Evolutionary conservation across 1,140 invertebrate species (phyloP), one percentile per base, ranked within the genome.

Genomic region (Sycobia sp.): DNA sequence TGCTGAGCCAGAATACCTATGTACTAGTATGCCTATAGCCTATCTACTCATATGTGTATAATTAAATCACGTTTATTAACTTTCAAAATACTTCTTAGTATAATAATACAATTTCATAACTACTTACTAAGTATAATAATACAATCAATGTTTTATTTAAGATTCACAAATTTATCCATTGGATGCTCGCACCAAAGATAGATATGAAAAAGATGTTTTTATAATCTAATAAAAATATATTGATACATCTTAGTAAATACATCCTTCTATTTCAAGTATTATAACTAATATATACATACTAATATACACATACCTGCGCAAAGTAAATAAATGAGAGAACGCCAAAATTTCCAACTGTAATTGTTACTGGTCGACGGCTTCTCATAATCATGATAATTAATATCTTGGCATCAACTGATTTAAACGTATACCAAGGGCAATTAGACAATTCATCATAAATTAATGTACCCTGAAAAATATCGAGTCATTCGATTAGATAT

Each of bases 391-490:
- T 59, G 8, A 59, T 18, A 27, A 41, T 32, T 39, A 59, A 39
- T 39, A 39, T 39, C 50, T 32, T 38, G 11, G 34, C 7, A 50
- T 59, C 57, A 14, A 7, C 9, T 38, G 44, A 22, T 13, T 50
- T 23, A 29, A 59, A 59, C n/a, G 23, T 36, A 50, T 59, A 59
- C 57, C 57, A 59, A 25, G 46, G 57, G 11, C 39, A 46, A 20
- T 41, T 36, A 13, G 18, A 59, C 0, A 59, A 22, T 11, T 23
- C 22, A 23, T 59, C 22, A 25, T 27, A 50, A 3, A 59, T 47
- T 27, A 23, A 39, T 18, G 16, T 25, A 23, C 57, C 34, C 46
- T 59, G 5, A 0, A 25, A 47, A 58, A 1, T 11, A 11, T 3
- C 2, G 4, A 49, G 8, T 11, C 2, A 25, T 27, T 23, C 13